phyloP scores from a whole-genome alignment of 1,140 invertebrate species.

The Carcinoscorpius rotundicauda region DNA sequence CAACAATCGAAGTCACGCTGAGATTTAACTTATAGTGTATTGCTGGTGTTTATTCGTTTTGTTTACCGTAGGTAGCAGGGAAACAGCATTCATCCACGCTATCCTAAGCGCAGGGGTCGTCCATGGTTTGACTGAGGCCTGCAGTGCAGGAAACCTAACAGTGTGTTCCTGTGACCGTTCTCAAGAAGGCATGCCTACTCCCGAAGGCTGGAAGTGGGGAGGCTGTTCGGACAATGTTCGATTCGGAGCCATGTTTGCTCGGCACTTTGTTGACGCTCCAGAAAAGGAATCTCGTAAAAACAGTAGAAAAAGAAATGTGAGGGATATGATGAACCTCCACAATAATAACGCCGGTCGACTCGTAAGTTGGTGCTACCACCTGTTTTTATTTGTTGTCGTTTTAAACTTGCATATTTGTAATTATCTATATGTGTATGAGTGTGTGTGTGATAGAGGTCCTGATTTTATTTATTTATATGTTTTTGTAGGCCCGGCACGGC shows the following conservation, averaged over 20 bases:
- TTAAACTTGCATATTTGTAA: no score
- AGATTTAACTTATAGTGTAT: no score
- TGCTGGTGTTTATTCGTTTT: background rate
- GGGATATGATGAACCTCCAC: conserved; percentile 49
- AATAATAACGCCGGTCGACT: conserved; percentile 52
- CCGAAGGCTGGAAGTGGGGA: conserved; percentile 53
- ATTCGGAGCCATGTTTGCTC: conserved; percentile 45
- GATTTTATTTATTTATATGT: no score
- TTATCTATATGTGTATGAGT: no score
- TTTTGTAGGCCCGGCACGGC: no score
- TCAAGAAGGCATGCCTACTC: conserved; percentile 36
- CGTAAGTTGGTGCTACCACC: conserved; percentile 31
- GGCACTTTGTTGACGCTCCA: conserved; percentile 48
- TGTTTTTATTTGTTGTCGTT: background rate
- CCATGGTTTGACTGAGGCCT: conserved; percentile 49
- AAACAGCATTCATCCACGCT: conserved; percentile 54
- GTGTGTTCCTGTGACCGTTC: conserved; percentile 50
- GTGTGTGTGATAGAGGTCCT: no score
- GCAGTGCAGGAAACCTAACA: conserved; percentile 49
- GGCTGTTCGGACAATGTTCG: conserved; percentile 53
- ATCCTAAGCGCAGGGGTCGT: conserved; percentile 52
- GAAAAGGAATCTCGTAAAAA: conserved; percentile 28
- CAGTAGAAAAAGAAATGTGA: conserved; percentile 34
- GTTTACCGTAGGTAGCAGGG: conserved; percentile 42
- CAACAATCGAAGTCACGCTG: no score